Percentiles rank a stretch among this genome's conserved stretches.
Conservation (phyloP, 2,113 vertebrate genomes). For the Sialia sialis region DNA sequence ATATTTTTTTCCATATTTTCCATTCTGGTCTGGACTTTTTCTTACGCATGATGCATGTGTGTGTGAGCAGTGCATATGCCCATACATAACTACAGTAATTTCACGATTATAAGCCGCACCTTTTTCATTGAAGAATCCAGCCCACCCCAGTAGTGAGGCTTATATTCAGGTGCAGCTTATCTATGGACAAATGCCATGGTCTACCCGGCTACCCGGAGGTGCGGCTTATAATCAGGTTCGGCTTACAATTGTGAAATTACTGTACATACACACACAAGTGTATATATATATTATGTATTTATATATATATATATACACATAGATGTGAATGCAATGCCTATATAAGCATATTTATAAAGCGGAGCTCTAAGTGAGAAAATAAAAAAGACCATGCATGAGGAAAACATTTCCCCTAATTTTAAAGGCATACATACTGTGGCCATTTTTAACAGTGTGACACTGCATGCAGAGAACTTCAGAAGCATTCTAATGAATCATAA, state of each 20-base stretch:
- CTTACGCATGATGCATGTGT: not conserved
- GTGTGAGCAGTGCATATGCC: not conserved
- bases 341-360: not conserved
- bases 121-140: too few species aligned
- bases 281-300: rapidly evolving
- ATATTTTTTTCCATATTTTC: constrained; percentile 11
- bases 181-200: too few species aligned
- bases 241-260: too few species aligned
- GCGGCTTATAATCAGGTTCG: too few species aligned
- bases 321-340: not conserved
- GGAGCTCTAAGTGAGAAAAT: not conserved
- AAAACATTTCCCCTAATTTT: not conserved
- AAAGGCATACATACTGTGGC: not conserved
- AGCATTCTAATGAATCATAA: not conserved
- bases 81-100: too few species aligned
- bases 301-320: rapidly evolving
- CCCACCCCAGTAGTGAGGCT: too few species aligned
- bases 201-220: too few species aligned
- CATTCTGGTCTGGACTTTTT: not conserved
- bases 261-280: rapidly evolving
- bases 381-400: not conserved
- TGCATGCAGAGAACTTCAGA: not conserved
- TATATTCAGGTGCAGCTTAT: too few species aligned
- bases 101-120: too few species aligned
- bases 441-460: not conserved